These are phyloP conservation scores for Stenotaenia linearis DNA, from an alignment of 2,888 invertebrate species.

Conservation along the genomic window DNA sequence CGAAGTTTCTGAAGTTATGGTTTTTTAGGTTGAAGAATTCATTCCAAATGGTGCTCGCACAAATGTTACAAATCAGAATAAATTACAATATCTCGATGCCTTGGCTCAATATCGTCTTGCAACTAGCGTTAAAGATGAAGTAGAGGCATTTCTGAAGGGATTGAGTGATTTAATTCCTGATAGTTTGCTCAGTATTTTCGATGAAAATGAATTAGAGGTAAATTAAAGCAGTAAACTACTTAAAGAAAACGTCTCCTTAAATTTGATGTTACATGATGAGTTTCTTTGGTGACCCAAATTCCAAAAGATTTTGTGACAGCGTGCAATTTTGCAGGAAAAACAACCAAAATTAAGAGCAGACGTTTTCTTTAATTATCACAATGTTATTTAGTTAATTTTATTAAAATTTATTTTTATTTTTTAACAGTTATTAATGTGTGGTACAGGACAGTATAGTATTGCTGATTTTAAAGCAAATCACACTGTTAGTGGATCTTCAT, in stretches of 20 bases:
- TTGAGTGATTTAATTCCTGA: conserved; percentile 86
- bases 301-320: no score
- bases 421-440: conserved; percentile 77
- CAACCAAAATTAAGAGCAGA: no score
- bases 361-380: background rate
- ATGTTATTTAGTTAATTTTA: background rate
- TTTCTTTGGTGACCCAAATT: no score
- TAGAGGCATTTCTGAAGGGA: conserved; percentile 82
- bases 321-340: no score
- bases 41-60: conserved; percentile 74
- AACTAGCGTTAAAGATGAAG: conserved; percentile 71
- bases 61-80: conserved; percentile 66
- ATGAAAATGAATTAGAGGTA: conserved; percentile 93
- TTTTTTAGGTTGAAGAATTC: conserved; percentile 62
- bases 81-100: conserved; percentile 72
- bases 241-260: background rate
- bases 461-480: conserved; percentile 85
- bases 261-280: background rate
- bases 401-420: conserved; percentile 31
- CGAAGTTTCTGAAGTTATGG: background rate
- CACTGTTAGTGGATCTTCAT: conserved; percentile 67
- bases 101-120: conserved; percentile 83
- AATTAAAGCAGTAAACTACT: conserved; percentile 37
- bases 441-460: conserved; percentile 85
- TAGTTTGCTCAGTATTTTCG: conserved; percentile 86